Base-by-base conservation (phyloP, 37 sponge, comb jelly and placozoan genomes). In the Axinella damicornis region DNA sequence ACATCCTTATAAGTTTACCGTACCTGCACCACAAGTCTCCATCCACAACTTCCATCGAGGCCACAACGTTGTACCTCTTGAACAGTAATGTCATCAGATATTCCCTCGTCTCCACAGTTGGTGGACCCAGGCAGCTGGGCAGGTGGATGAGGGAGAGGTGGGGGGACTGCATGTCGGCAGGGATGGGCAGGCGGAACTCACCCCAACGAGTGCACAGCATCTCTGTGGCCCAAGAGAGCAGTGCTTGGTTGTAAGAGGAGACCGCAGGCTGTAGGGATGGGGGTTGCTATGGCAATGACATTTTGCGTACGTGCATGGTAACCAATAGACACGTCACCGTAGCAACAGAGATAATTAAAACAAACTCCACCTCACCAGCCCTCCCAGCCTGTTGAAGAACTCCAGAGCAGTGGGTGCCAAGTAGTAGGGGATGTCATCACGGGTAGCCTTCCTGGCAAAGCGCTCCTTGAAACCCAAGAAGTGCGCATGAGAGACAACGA, bases 381-480 rank as follows among this genome's bases (percentile, higher is more conserved):
- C 91, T 41, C 91, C 91, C 0, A 79, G 30, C 65, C 34, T 67
- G 61, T 65, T 62, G 34, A 84, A 73, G 61, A 90, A 85, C 58
- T 79, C 74, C 9, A 85, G 37, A 35, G 73, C 86, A 20, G 65
- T 40, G 33, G 74, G 67, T 24, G 74, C 71, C 11, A 73, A 34
- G 63, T 57, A 73, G 53, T 31, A 83, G 0, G 78, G 74, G 2
- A 83, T 74, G 58, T 64, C 27, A 65, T 92, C 92, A 31, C 92
- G 53, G 1, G 92, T 92, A 5, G 66, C 84, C 38, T 76, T 79
- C 25, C 14, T 12, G 20, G 18, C 5, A 53, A 92, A 92, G 22
- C 78, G 41, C 0, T 83, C 73, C 21, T 22, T 28, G 35, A 92
- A 88, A 1, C 37, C n/a, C 71, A 69, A 21, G 58, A 39, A 65